Evolutionary conservation across 1,140 invertebrate species (phyloP).

Genomic region (Macrotrachela quadricornifera): DNA sequence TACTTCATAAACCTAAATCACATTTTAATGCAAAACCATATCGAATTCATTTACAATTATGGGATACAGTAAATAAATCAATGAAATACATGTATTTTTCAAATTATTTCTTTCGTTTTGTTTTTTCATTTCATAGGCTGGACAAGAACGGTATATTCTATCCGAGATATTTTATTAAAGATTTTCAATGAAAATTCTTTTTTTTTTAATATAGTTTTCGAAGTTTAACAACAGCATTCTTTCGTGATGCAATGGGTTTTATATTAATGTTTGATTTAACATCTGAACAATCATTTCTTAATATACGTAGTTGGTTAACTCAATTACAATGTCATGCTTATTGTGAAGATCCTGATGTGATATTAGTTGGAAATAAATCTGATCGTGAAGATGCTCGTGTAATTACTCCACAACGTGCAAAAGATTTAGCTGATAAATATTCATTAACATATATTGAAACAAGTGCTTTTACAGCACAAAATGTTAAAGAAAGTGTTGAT

Average conservation of each 20-base stretch:
- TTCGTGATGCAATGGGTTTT: slow-evolving; percentile 92
- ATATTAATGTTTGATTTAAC: slow-evolving; percentile 81
- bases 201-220: slow-evolving; percentile 47
- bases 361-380: slow-evolving; percentile 79
- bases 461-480: slow-evolving; percentile 68
- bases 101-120: too few relatives aligned
- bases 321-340: slow-evolving; percentile 78
- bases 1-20: background rate
- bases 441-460: slow-evolving; percentile 69
- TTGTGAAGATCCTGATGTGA: slow-evolving; percentile 78
- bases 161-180: too few relatives aligned
- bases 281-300: slow-evolving; percentile 78
- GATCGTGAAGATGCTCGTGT: slow-evolving; percentile 58
- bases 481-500: slow-evolving; percentile 61
- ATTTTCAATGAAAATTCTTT: too few relatives aligned
- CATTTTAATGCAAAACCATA: background rate
- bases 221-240: slow-evolving; percentile 84
- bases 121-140: too few relatives aligned
- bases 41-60: slow-evolving; percentile 9
- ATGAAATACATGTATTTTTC: too few relatives aligned
- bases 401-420: slow-evolving; percentile 53
- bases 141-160: background rate
- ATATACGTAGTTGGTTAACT: slow-evolving; percentile 83
- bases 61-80: slow-evolving; percentile 7
- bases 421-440: slow-evolving; percentile 59